These are phyloP conservation scores for Meghimatium bilineatum DNA, from an alignment of 2,888 invertebrate genomes.

Conservation along the genomic window DNA sequence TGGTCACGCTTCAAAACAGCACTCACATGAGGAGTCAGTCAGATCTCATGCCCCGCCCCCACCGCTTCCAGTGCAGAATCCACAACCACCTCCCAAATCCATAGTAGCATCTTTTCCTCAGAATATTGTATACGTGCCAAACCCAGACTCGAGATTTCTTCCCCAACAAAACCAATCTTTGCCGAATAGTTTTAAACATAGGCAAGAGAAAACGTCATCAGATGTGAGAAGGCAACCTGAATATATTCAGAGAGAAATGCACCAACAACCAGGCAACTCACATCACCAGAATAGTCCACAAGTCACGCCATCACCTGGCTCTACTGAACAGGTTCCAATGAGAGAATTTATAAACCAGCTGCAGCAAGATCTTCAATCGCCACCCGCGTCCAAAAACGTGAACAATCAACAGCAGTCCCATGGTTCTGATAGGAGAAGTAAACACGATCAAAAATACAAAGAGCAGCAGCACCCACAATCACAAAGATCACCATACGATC, in stretches of 20 bases:
- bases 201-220: neutral
- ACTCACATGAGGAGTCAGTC: constrained; percentile 4
- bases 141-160: constrained; percentile 12
- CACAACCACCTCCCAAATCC: constrained; percentile 19
- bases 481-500: neutral
- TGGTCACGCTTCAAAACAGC: constrained; percentile 33
- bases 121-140: constrained; percentile 26
- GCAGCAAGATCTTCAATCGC: constrained; percentile 33
- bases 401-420: constrained; percentile 29
- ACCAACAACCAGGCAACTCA: neutral
- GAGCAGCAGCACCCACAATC: neutral
- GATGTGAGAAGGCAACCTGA: constrained; percentile 10
- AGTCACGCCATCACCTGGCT: neutral
- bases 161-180: neutral
- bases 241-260: neutral
- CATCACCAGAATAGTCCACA: neutral
- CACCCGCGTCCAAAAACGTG: neutral
- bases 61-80: constrained; percentile 33
- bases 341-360: constrained; percentile 29
- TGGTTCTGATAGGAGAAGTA: constrained; percentile 12
- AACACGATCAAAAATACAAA: neutral
- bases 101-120: constrained; percentile 2
- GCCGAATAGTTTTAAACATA: constrained; percentile 33
- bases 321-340: constrained; percentile 24
- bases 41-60: neutral